Evolutionary conservation across 2,888 invertebrate species (phyloP).

Genomic region (Apotomis betuletana): DNA sequence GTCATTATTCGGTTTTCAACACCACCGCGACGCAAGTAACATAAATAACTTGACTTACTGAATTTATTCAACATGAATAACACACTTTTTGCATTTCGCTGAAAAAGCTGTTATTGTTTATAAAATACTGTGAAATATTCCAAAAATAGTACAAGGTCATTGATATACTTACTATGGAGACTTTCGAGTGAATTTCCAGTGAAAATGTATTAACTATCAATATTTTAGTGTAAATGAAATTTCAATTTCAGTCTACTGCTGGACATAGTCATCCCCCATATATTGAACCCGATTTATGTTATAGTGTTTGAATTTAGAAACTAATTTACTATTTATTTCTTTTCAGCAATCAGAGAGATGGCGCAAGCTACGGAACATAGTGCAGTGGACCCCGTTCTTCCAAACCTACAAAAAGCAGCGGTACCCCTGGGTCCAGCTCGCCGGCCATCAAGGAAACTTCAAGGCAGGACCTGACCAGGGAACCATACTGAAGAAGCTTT

Average conservation of each 20-base stretch:
- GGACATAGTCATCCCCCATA: no score
- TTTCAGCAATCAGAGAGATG: constrained; percentile 94
- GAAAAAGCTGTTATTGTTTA: not conserved
- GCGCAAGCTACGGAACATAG: constrained; percentile 96
- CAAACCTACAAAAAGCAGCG: constrained; percentile 98
- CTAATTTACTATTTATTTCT: constrained; percentile 45
- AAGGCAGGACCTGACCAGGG: constrained; percentile 96
- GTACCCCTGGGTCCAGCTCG: constrained; percentile 98
- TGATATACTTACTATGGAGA: not conserved
- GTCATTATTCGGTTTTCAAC: constrained; percentile 4
- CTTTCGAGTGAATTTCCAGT: no score
- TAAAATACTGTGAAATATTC: not conserved
- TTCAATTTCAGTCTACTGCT: no score
- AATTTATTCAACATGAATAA: not conserved
- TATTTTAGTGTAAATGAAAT: no score
- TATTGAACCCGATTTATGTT: no score
- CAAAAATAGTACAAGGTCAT: not conserved
- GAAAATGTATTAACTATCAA: no score
- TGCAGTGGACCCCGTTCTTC: constrained; percentile 98
- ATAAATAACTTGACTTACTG: constrained; percentile 13
- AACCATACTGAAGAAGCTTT: constrained; percentile 96
- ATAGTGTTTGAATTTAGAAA: not conserved
- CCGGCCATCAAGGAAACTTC: constrained; percentile 98
- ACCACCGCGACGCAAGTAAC: constrained; percentile 2
- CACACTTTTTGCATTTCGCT: not conserved